Base-by-base conservation (phyloP, 2,113 vertebrate genomes). In the Gobius niger region DNA sequence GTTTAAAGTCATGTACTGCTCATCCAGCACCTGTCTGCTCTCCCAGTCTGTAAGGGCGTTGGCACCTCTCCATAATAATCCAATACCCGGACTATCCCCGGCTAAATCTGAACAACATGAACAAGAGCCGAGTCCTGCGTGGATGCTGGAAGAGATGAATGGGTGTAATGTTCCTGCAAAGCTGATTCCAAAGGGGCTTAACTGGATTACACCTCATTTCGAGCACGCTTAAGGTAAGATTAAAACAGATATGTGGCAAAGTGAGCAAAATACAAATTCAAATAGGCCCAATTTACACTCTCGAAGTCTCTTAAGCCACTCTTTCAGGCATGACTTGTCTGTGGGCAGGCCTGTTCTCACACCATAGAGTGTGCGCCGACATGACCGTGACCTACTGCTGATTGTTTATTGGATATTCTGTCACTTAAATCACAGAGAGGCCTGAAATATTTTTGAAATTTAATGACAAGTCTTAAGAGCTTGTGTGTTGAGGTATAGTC, bases 181-280 rank as follows among this genome's bases (percentile, higher is more conserved):
- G 85, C 88, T 86, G 85, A 89, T 90, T 92, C 82, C 88, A 42
- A 90, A 90, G 70, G 72, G 87, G 86, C 81, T 92, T 93, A 91
- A 90, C 81, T 89, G 89, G 89, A 91, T 91, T 92, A 91, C 89
- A 87, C 86, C 87, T 91, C 83, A 90, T 91, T 92, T 91, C 89
- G 87, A 89, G 88, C 82, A 89, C 85, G 89, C 88, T 91, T 92
- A 90, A 87, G 85, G 89, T 91, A 84, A 91, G 90, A 92, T 91
- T 91, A 93, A 90, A 92, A 91, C 85, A 90, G 86, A 90, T 90
- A 89, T 82, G 88, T 68, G 85, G 86, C 85, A 77, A 63, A 90
- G 83, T 85, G 85, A 85, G 81, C 72, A 83, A 85, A 90, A 90
- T 85, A 84, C 84, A 81, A 85, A 91, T 84, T 85, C 83, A 85